A percentile compares a stretch with the other conserved stretches of the same genome.
Evolutionary conservation across 2,888 invertebrate genomes (phyloP).

Genomic region (Coremacera marginata): DNA sequence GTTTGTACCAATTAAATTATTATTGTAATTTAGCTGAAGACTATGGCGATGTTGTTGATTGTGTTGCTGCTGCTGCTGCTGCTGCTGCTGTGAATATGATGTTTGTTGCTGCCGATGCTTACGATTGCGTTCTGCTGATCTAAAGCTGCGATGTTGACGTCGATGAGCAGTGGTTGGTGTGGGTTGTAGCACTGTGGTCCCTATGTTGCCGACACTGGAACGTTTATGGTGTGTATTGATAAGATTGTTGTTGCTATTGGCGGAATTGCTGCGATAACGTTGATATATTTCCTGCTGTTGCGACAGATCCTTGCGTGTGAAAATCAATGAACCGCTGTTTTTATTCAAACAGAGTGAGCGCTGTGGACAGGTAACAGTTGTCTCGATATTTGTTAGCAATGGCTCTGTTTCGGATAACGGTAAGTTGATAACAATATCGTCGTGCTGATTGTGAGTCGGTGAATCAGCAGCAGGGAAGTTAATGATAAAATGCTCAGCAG

Average conservation of each 20-base stretch:
- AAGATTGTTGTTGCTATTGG: conserved; percentile 48
- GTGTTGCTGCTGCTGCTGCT: conserved; percentile 45
- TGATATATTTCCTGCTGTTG: conserved; percentile 31
- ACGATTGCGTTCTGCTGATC: conserved; percentile 6
- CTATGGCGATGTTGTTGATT: conserved; percentile 64
- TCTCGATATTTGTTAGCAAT: conserved; percentile 63
- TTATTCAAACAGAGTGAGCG: conserved; percentile 65
- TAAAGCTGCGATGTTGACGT: conserved; percentile 8
- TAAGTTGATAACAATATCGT: conserved; percentile 50
- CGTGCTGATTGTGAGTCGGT: conserved; percentile 38
- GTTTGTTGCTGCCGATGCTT: conserved; percentile 32
- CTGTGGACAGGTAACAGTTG: conserved; percentile 56
- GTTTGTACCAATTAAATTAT: conserved; percentile 52
- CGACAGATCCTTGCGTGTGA: conserved; percentile 64
- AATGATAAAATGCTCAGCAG: conserved; percentile 64
- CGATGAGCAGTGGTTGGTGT: background rate
- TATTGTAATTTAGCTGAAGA: conserved; percentile 64
- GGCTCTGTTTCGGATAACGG: conserved; percentile 67
- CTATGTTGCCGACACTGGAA: conserved; percentile 1
- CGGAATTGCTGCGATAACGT: conserved; percentile 41
- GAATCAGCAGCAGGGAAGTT: conserved; percentile 64
- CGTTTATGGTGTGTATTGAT: conserved; percentile 7
- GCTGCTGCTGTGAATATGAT: conserved; percentile 50
- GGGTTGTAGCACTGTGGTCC: background rate
- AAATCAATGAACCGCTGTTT: conserved; percentile 67